Evolutionary conservation across 2,113 vertebrate genomes (phyloP), one percentile per base, ranked within the genome.

Genomic region (Octodon degus): DNA sequence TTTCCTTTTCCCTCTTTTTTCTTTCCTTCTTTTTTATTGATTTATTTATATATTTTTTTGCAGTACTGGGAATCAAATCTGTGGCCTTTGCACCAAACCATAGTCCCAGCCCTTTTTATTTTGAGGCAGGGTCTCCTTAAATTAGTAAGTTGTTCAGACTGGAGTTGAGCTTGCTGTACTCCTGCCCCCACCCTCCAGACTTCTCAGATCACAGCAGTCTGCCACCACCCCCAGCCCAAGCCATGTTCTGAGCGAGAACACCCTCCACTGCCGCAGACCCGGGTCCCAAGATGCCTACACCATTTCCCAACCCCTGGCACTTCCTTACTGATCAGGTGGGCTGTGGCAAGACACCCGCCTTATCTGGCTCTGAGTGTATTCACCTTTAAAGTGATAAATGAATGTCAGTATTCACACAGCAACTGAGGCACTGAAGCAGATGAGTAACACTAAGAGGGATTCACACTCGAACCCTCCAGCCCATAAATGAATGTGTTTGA

Each of bases 231-330:
- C 27, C 17, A n/a, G 8, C 50, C 8, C 79, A 14, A 6, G 20
- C 30, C 7, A 5, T 25, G 4, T 7, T 70, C 67, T 13, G 14
- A 91, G 86, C 43, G 34, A 90, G 11, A 62, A 3, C 43, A 32
- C 10, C 30, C 3, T 5, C 27, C 8, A 47, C 24, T 0, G 0
- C 7, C 2, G 3, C 25, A 13, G 77, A 14, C 47, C 25, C 25
- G 12, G 74, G 1, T 37, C 1, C 43, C 30, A 9, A 0, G 47
- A 7, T 19, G 0, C 40, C 22, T 10, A 2, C 0, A 0, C 16
- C 30, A 9, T 0, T 32, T 13, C 43, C 55, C 4, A 10, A 14
- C 2, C 10, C 13, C 14, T 7, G 22, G 32, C 17, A 4, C 22
- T 13, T 2, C 0, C 9, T 47, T 43, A 30, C 60, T 55, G 11